phyloP scores from a whole-genome alignment of 2,113 vertebrate species.

The Montifringilla adamsi region DNA sequence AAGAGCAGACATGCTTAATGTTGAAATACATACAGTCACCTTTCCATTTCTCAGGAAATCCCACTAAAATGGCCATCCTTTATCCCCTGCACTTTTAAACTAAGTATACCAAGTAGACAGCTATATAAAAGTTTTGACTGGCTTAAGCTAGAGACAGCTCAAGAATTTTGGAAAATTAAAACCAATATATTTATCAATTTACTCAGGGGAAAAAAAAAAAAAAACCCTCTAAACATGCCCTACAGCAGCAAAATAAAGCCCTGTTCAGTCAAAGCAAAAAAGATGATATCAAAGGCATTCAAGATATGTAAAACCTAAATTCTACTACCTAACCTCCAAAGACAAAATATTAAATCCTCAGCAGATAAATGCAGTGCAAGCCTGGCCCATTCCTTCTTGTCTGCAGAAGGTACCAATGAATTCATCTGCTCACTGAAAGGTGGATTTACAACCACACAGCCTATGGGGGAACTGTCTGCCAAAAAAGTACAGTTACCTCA shows the following conservation, averaged over 20 bases:
- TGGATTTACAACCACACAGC: not conserved
- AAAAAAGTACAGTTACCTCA: not conserved
- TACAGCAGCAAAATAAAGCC: not conserved
- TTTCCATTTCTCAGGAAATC: not conserved
- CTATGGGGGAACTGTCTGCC: not conserved
- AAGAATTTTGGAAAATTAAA: not conserved
- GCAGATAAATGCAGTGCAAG: not conserved
- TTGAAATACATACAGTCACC: not conserved
- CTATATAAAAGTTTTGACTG: not conserved
- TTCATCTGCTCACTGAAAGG: not conserved
- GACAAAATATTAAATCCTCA: not conserved
- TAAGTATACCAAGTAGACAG: not conserved
- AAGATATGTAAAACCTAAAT: not conserved
- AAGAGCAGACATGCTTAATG: not conserved
- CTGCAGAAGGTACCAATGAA: not conserved
- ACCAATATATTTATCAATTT: not conserved
- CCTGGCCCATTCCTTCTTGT: not conserved
- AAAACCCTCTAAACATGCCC: not conserved
- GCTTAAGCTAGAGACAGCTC: not conserved
- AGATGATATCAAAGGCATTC: not conserved
- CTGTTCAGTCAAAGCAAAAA: not conserved
- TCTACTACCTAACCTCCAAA: not conserved
- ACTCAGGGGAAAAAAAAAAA: not conserved
- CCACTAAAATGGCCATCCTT: not conserved
- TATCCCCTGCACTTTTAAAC: not conserved